These are phyloP conservation scores for Smithornis capensis DNA, from an alignment of 2,113 vertebrate genomes.

Conservation along the genomic window DNA sequence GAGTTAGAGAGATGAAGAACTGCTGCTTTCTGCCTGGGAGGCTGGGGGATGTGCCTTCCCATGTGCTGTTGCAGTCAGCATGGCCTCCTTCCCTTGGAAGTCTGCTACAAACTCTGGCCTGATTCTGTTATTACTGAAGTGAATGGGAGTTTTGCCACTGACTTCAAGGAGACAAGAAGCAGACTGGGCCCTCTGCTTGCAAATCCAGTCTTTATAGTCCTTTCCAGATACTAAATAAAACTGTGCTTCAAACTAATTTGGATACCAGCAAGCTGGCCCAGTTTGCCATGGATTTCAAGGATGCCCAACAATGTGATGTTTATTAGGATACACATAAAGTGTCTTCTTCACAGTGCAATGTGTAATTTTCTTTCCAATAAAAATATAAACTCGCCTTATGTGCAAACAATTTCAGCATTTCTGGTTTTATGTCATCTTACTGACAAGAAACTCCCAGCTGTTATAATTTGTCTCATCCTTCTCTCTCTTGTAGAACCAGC, in stretches of 20 bases:
- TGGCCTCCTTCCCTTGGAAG: background rate
- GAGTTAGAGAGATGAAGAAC: slow-evolving; percentile 26
- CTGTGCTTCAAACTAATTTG: slow-evolving; percentile 57
- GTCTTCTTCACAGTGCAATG: slow-evolving; percentile 48
- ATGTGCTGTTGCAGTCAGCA: background rate
- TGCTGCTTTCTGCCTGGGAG: background rate
- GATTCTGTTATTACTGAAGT: slow-evolving; percentile 8
- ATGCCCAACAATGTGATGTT: slow-evolving; percentile 38
- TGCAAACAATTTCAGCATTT: slow-evolving; percentile 75
- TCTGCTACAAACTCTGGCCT: background rate
- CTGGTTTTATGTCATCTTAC: slow-evolving; percentile 74
- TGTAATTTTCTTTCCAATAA: slow-evolving; percentile 55
- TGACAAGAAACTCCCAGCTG: slow-evolving; percentile 80
- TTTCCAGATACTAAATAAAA: slow-evolving; percentile 55
- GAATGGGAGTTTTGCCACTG: slow-evolving; percentile 41
- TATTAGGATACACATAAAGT: slow-evolving; percentile 64
- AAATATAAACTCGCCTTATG: slow-evolving; percentile 61
- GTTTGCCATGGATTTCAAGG: slow-evolving; percentile 67
- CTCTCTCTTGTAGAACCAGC: slow-evolving; percentile 75
- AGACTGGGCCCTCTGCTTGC: background rate
- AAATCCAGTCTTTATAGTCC: slow-evolving; percentile 55
- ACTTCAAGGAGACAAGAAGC: slow-evolving; percentile 40
- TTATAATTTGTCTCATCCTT: slow-evolving; percentile 82
- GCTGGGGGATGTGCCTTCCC: background rate
- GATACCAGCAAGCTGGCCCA: slow-evolving; percentile 61